Conservation (phyloP, 1,140 invertebrate genomes). For the Macrosteles quadrilineatus region DNA sequence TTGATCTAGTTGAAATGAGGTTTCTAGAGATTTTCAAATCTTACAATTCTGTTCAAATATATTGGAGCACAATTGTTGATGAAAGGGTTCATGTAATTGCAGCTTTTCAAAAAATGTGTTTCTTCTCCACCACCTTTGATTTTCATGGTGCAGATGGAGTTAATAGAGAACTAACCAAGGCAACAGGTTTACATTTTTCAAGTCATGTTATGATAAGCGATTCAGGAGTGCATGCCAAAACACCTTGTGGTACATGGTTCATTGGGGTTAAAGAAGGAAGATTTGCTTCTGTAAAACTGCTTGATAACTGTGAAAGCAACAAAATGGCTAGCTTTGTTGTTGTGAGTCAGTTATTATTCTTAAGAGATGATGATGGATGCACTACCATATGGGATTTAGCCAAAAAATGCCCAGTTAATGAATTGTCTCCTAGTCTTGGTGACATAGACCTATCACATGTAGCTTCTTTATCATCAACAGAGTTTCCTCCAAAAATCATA, state of each 20-base stretch:
- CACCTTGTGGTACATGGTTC: neutral
- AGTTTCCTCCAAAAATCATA: conserved; percentile 2
- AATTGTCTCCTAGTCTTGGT: neutral
- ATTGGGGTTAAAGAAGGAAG: neutral
- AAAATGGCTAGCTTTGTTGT: neutral
- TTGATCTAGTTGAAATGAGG: neutral
- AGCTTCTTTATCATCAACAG: neutral
- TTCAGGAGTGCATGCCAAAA: neutral
- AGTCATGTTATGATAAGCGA: neutral
- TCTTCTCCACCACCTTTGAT: neutral
- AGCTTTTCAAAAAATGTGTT: neutral
- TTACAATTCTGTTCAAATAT: neutral
- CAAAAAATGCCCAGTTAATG: neutral
- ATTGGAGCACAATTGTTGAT: neutral
- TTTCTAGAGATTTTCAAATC: neutral
- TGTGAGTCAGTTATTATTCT: neutral
- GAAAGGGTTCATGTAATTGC: neutral
- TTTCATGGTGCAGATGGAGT: neutral
- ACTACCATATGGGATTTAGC: neutral
- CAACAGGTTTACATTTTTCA: neutral
- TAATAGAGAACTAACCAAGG: neutral
- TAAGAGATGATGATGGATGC: neutral
- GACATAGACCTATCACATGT: neutral
- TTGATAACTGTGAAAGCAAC: neutral
- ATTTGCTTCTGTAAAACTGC: neutral